These are phyloP conservation scores for Troilus luridus DNA, from an alignment of 2,888 invertebrate species.

Conservation along the genomic window DNA sequence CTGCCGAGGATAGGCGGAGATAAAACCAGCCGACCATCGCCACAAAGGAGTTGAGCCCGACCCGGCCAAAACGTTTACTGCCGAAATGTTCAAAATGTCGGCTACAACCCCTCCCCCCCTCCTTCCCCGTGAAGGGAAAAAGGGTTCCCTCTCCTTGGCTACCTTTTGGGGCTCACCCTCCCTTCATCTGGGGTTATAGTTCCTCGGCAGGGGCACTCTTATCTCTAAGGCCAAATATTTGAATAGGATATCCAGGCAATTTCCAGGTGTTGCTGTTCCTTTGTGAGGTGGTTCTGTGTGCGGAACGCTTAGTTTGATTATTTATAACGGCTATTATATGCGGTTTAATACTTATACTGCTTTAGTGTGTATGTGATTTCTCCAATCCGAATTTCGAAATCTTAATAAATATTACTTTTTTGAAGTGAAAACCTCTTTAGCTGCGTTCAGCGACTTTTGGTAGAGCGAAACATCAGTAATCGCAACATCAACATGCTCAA, in stretches of 20 bases:
- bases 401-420: too few species aligned
- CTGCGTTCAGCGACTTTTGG: too few species aligned
- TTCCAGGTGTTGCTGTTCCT: conserved; percentile 33
- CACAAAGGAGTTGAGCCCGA: conserved; percentile 43
- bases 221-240: conserved; percentile 42
- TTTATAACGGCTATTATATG: background rate
- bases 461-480: too few species aligned
- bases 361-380: too few species aligned
- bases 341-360: background rate
- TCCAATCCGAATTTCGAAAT: too few species aligned
- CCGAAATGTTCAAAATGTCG: conserved; percentile 41
- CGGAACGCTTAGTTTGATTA: background rate
- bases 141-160: background rate
- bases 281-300: background rate
- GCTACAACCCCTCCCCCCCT: background rate
- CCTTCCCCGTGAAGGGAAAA: background rate
- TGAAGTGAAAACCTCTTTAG: too few species aligned
- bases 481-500: too few species aligned
- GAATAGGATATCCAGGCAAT: conserved; percentile 49
- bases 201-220: conserved; percentile 21
- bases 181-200: conserved; percentile 37
- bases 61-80: conserved; percentile 34
- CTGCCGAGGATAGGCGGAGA: conserved; percentile 31
- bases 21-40: conserved; percentile 29
- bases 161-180: conserved; percentile 20